Conservation (phyloP, 92 coral and sea anemone genomes). For the Porites rus region DNA sequence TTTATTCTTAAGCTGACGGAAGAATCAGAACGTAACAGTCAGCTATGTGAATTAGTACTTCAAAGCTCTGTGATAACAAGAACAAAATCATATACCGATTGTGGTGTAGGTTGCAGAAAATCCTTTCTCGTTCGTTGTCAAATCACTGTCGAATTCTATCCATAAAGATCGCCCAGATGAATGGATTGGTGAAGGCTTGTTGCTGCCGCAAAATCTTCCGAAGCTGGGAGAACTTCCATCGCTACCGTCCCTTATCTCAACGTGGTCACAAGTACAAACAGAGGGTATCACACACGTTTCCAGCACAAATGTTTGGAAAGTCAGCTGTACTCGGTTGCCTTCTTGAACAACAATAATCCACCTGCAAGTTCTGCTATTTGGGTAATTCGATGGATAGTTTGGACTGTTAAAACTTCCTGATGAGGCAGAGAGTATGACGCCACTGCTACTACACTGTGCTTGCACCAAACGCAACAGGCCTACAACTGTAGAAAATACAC, state of each 20-base stretch:
- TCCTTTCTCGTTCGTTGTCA: slow-evolving; percentile 46
- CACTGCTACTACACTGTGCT: not conserved
- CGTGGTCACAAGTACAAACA: slow-evolving; percentile 78
- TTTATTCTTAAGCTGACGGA: no score
- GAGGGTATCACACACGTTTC: slow-evolving; percentile 41
- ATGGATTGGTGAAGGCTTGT: slow-evolving; percentile 39
- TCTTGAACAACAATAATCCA: slow-evolving; percentile 60
- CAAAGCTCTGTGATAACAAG: no score
- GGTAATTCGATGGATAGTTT: slow-evolving; percentile 54
- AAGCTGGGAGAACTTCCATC: slow-evolving; percentile 43
- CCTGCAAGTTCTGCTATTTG: slow-evolving; percentile 25
- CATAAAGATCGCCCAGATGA: slow-evolving; percentile 64
- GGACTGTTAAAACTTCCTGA: slow-evolving; percentile 49
- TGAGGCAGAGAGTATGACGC: not conserved
- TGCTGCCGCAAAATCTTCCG: slow-evolving; percentile 75
- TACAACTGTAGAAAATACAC: not conserved
- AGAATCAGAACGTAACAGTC: no score
- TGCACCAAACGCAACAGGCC: not conserved
- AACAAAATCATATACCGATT: not conserved
- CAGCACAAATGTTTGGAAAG: slow-evolving; percentile 67
- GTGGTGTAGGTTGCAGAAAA: slow-evolving; percentile 55
- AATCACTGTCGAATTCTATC: slow-evolving; percentile 69
- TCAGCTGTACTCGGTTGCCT: slow-evolving; percentile 38
- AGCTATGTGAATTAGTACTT: no score
- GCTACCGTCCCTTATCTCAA: slow-evolving; percentile 79